phyloP scores from a whole-genome alignment of 2,888 invertebrate genomes.

The Mechanitis mazaeus region DNA sequence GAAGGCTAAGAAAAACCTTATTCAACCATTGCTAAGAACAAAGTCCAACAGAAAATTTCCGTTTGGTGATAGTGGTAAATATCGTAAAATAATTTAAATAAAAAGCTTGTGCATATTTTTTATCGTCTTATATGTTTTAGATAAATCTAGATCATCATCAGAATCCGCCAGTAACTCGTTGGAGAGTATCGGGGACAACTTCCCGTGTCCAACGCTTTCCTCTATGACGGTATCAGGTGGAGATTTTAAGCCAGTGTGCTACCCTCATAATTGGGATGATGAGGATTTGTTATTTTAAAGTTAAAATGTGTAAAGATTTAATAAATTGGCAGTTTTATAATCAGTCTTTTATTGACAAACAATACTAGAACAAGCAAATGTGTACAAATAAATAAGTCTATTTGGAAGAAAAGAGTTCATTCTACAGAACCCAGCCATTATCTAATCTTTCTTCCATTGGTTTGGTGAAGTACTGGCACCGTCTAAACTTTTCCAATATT shows the following conservation, averaged over 20 bases:
- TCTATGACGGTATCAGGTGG: conserved; percentile 46
- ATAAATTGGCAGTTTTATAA: background rate
- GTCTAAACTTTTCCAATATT: conserved; percentile 67
- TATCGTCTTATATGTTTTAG: conserved; percentile 18
- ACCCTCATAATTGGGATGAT: conserved; percentile 63
- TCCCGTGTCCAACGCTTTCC: conserved; percentile 35
- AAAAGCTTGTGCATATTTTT: too few relatives aligned
- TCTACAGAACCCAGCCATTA: conserved; percentile 64
- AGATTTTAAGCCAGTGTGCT: conserved; percentile 50
- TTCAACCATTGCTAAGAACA: conserved; percentile 34
- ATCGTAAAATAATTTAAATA: background rate
- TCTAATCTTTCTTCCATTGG: conserved; percentile 70
- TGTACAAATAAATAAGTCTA: background rate
- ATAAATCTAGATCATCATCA: conserved; percentile 26
- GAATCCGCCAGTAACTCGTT: conserved; percentile 36
- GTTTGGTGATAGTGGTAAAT: conserved; percentile 29
- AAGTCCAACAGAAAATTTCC: conserved; percentile 29
- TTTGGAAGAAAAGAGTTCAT: too few relatives aligned
- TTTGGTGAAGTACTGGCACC: conserved; percentile 64
- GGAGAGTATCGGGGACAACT: conserved; percentile 41
- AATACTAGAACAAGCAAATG: background rate
- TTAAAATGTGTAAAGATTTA: background rate
- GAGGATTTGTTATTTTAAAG: conserved; percentile 64
- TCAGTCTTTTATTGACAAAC: conserved; percentile 5
- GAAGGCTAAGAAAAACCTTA: conserved; percentile 62